Evolutionary conservation across 1,140 invertebrate species (phyloP), one percentile per base, ranked within the genome.

Genomic region (Aphis gossypii): DNA sequence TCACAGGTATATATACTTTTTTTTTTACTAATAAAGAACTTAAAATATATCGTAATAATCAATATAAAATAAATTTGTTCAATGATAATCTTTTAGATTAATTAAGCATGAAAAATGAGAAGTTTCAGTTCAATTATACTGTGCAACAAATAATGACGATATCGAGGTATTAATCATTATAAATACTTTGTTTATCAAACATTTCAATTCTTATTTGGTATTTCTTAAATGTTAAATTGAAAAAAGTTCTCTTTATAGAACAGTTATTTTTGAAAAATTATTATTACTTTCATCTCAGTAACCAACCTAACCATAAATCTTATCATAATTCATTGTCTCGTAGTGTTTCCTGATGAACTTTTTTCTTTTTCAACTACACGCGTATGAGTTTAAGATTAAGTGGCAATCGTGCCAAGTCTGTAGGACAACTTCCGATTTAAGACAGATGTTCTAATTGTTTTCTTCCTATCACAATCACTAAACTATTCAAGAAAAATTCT

Each of bases 321-420:
- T 83, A 83, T 83, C 82, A 83, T 83, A 83, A 83, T 23, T 41
- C 82, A 83, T 21, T 83, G 82, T 83, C 82, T 35, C 82, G 21
- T 41, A 83, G 82, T 83, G 38, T 83, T 83, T 83, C 21, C 82
- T 41, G 82, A 41, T 41, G 21, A 38, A 83, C 82, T 83, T 41
- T 82, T 83, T 83, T 83, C 60, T 76, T 76, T 83, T 83, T 83
- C 20, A 83, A 41, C 82, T 35, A 83, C 82, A 35, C 2, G 38
- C 38, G 41, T 83, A 38, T 35, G 20, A 21, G 18, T 83, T 41
- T 8, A 38, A 23, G 21, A 41, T 38, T 41, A 83, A 83, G 82
- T 41, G 20, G 38, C 38, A 83, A 41, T 8, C 21, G 35, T 83
- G n/a, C 82, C 82, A 83, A 83, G 82, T 38, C 20, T 83, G n/a